Base-by-base conservation (phyloP, 1,140 invertebrate genomes). In the Drosophila parabipectinata region DNA sequence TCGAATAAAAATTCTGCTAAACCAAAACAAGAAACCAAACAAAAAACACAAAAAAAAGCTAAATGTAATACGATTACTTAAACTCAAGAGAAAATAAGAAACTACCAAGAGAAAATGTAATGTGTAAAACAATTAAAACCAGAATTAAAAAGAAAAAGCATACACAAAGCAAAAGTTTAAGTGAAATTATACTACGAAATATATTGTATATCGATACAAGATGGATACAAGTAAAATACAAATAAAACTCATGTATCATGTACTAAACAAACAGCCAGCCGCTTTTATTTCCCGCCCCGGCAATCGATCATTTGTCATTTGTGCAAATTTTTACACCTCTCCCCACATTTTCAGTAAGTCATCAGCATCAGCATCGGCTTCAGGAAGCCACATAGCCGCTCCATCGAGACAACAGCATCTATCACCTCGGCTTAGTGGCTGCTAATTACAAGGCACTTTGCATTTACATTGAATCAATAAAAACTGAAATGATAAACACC, bases 231-330 rank as follows among this genome's bases (percentile, higher is more conserved):
- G 75, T 83, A 74, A 87, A 87, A 83, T 88, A 88, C 66, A 84
- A 84, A 85, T 84, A 85, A 84, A 87, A 87, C 83, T 87, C 85
- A 87, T 87, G 83, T 87, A 87, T 87, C 83, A 87, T 87, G 84
- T 87, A 88, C 85, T 87, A 87, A 87, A 87, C 72, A 73, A 88
- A 80, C 73, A 39, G 39, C 18, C 5, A 14, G 30, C 8, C 18
- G 6, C 41, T 48, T 80, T 74, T 68, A 73, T 64, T 59, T 60
- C 14, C 50, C 51, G 4, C 61, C 21, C 51, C 52, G 10, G 9
- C n/a, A 26, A 14, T 63, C 45, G 18, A 26, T 55, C 54, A 55
- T 68, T 32, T 54, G 37, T 59, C 8, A 21, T 44, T 44, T 44
- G 41, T 44, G 34, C 48, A 47, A 55, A 44, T 41, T 57, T 28